Base-by-base conservation (phyloP, 2,797 vertebrate species). In the Nyctalus aviator region DNA sequence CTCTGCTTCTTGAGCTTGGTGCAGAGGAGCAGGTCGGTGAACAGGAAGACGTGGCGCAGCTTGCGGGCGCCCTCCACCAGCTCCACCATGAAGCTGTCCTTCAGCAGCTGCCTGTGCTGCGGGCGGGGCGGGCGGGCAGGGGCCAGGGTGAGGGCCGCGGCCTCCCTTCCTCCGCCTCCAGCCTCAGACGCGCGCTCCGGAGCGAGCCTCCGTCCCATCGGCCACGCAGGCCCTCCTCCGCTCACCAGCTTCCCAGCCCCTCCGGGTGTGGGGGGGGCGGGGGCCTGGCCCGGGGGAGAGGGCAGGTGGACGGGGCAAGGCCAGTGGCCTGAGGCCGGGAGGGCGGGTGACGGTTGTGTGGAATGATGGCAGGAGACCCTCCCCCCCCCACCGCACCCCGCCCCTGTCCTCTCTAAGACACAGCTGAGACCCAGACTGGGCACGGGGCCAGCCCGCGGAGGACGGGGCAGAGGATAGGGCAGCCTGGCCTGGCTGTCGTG, bases 61-160 rank as follows among this genome's bases (percentile, higher is more conserved):
- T 99, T 99, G 96, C 99, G 99, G 97, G 99, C 98, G 3, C 99
- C 99, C 96, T 99, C 99, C 10, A 99, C 99, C 96, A 99, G 98
- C 97, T 99, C 99, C 97, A 99, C 99, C 99, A 99, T 99, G 98
- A 99, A 99, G 95, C 99, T 98, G 98, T 99, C 99, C 97, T 99
- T 99, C 95, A 99, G 98, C 93, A 99, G 98, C 98, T 99, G 99
- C 76, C 99, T 99, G 97, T 99, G 98, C 99, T 99, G 97, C 2
- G 4, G 30, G 32, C 44, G 44, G 48, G 6, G 88, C 27, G 27
- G 5, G 50, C 35, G 44, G 5, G 50, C 48, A 78, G 9, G 5
- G 37, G 30, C 15, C 25, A 0, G 1, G 25, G 72, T 96, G 8
- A 94, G 69, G 37, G 59, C 48, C 1, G 41, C 0, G 12, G 48